Base-by-base conservation (phyloP, 2,113 vertebrate genomes). In the Planiliza haematocheilus region DNA sequence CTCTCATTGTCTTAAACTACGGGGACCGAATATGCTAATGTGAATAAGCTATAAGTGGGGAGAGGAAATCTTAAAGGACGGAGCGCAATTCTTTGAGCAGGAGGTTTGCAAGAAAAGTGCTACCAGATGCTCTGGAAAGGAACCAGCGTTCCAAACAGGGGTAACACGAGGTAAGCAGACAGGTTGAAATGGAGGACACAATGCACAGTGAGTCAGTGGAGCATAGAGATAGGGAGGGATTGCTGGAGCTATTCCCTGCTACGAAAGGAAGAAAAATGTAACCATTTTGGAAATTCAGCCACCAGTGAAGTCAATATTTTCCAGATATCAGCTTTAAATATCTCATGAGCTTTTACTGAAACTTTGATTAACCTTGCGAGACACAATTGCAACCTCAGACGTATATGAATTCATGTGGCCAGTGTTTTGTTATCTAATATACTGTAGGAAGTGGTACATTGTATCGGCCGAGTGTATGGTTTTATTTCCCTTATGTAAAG, bases 1-100 rank as follows among this genome's bases (percentile, higher is more conserved):
- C 76, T 61, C 62, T 80, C 78, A 59, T 88, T 90, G 85, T 87
- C 59, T 86, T 81, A 84, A 84, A 84, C 77, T 69, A 53, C 7
- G 13, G 52, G 71, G 74, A 86, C 74, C 74, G 59, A 68, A 76
- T 86, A 70, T 84, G 49, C 58, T 87, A 82, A 86, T 83, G 21
- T 58, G 57, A 79, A 41, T 70, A 34, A 82, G 72, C 66, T 65
- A 71, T 75, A 13, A 53, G 51, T 58, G 74, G n/a, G n/a, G n/a
- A n/a, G n/a, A n/a, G n/a, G n/a, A n/a, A n/a, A n/a, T 56, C 34
- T 17, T 62, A 46, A 50, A 49, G 39, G 20, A 78, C 65, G 24
- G 24, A 70, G 17, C 10, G 34, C 0, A 8, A 39, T 59, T 72
- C 70, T 51, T 21, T 51, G 60, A 18, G 56, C 68, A 48, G 38